Conservation (phyloP, 2,888 invertebrate genomes). For the Caenorhabditis parvicauda region DNA sequence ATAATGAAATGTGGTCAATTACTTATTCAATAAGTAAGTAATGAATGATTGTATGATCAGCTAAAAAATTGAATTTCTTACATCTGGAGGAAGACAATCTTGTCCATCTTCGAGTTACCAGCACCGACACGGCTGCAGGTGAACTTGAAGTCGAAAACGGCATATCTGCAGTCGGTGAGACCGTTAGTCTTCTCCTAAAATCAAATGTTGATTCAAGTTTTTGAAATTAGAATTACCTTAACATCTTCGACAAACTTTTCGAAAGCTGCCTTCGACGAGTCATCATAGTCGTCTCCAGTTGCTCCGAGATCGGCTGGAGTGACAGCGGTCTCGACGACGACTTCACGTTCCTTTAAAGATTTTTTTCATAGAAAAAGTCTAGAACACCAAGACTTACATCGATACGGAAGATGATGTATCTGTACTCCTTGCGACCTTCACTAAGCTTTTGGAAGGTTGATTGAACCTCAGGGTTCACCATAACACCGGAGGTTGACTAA, state of each 20-base stretch:
- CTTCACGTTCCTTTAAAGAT: constrained; percentile 58
- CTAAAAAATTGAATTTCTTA: constrained; percentile 30
- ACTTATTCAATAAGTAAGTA: neutral
- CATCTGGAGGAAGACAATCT: constrained; percentile 95
- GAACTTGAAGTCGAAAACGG: constrained; percentile 92
- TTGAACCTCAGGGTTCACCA: constrained; percentile 62
- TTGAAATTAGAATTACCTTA: constrained; percentile 69
- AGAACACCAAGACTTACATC: constrained; percentile 29
- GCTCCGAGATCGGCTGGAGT: constrained; percentile 50
- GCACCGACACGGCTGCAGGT: constrained; percentile 84
- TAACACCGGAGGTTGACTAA: constrained; percentile 59
- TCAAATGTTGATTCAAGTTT: neutral
- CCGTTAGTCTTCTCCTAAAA: constrained; percentile 71
- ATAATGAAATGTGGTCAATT: neutral
- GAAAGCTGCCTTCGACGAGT: constrained; percentile 72
- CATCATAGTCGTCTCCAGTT: constrained; percentile 58
- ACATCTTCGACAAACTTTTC: constrained; percentile 89
- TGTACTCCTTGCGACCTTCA: constrained; percentile 59
- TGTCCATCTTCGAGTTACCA: constrained; percentile 91
- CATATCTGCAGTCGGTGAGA: constrained; percentile 86
- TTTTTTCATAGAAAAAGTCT: neutral
- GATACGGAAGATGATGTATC: constrained; percentile 63
- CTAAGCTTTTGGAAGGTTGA: constrained; percentile 60
- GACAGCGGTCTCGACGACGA: constrained; percentile 61
- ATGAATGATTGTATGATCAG: neutral